Evolutionary conservation across 1,140 invertebrate genomes (phyloP).

Genomic region (Brachionus manjavacas): DNA sequence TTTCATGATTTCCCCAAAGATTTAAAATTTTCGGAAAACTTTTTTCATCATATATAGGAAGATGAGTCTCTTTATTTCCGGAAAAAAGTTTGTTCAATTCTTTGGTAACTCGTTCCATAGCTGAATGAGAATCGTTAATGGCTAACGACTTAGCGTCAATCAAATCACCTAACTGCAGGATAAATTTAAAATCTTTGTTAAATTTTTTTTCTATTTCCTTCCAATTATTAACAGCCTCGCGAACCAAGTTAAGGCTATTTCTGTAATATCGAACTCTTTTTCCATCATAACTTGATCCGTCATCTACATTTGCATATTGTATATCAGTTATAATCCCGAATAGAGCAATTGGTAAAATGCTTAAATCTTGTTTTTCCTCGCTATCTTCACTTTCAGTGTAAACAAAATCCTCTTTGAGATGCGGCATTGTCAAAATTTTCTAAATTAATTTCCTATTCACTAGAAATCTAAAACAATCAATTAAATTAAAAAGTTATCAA

Average conservation of each 20-base stretch:
- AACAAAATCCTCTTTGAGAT: neutral
- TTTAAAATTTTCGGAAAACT: conserved; percentile 47
- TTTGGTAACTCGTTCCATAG: conserved; percentile 41
- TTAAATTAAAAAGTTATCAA: neutral
- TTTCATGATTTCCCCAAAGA: conserved; percentile 56
- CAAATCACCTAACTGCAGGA: conserved; percentile 56
- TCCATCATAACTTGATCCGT: conserved; percentile 50
- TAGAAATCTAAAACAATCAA: neutral
- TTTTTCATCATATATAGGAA: conserved; percentile 44
- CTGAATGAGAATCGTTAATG: conserved; percentile 36
- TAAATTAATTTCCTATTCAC: neutral
- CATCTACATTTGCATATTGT: conserved; percentile 55
- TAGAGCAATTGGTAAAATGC: conserved; percentile 40
- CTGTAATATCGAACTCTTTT: conserved; percentile 52
- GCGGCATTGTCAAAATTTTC: neutral
- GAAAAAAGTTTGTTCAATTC: conserved; percentile 43
- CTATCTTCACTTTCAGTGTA: neutral
- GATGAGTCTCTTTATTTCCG: conserved; percentile 29
- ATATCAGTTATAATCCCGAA: conserved; percentile 56
- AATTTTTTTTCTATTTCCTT: conserved; percentile 41
- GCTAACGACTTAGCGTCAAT: conserved; percentile 53
- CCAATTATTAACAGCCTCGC: conserved; percentile 52
- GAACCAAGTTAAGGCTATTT: conserved; percentile 49
- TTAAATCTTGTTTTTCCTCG: conserved; percentile 13
- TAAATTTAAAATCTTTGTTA: conserved; percentile 46